A percentile compares a stretch with the other conserved stretches of the same genome.
phyloP scores from a whole-genome alignment of 2,797 vertebrate genomes.

The Esox masquinongy region DNA sequence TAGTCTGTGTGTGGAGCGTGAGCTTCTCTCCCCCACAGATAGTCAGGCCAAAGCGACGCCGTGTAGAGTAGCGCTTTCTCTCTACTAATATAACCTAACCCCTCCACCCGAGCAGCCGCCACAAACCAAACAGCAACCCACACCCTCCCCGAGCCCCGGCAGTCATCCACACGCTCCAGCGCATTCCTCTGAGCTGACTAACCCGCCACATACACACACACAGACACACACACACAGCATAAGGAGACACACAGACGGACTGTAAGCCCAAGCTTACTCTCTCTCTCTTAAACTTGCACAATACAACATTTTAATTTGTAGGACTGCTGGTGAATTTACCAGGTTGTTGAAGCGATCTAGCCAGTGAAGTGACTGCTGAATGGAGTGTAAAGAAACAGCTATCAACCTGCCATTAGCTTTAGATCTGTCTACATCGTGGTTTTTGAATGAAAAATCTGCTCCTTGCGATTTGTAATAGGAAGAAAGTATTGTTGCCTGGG shows the following conservation, averaged over 20 bases:
- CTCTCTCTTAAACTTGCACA: too few species aligned
- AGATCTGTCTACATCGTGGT: too few species aligned
- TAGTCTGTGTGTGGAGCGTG: slow-evolving; percentile 42
- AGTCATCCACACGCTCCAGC: slow-evolving; percentile 38
- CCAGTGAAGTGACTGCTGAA: too few species aligned
- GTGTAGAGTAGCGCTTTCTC: background rate
- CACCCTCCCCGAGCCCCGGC: slow-evolving; percentile 57
- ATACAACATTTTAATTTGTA: too few species aligned
- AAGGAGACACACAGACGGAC: background rate
- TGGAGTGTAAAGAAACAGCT: too few species aligned
- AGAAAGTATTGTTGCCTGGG: too few species aligned
- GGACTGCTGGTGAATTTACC: too few species aligned
- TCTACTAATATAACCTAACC: slow-evolving; percentile 43
- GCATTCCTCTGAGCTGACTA: slow-evolving; percentile 70
- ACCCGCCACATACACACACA: slow-evolving; percentile 26
- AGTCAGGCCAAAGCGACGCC: slow-evolving; percentile 19
- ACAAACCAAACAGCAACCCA: slow-evolving; percentile 73
- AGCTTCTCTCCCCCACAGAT: slow-evolving; percentile 48
- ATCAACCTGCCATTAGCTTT: too few species aligned
- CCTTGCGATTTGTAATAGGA: too few species aligned
- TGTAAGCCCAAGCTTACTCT: background rate
- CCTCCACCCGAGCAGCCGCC: slow-evolving; percentile 59
- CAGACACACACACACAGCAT: slow-evolving; percentile 3
- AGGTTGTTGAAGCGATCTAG: too few species aligned
- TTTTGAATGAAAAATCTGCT: too few species aligned